Evolutionary conservation across 1,140 invertebrate species (phyloP).

Genomic region (Acyrthosiphon pisum): DNA sequence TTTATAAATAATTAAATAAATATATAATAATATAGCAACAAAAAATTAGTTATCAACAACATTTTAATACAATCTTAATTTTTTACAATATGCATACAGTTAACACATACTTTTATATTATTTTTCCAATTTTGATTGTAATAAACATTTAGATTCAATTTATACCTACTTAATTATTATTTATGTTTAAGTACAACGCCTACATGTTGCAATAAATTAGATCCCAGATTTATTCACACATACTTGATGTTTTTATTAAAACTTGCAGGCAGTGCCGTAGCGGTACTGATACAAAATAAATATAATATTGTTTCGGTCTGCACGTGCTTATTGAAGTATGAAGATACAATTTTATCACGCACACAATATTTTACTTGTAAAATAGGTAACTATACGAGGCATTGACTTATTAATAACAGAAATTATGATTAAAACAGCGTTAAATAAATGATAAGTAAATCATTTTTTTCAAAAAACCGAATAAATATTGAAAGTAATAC

Average conservation of each 20-base stretch:
- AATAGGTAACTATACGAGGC: background rate
- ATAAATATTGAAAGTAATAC: no score
- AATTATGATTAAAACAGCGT: background rate
- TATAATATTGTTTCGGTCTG: background rate
- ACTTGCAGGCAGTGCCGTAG: background rate
- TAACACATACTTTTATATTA: background rate
- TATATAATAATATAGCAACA: background rate
- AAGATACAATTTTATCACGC: background rate
- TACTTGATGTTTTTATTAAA: background rate
- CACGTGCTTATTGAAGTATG: background rate
- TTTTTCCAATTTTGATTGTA: background rate
- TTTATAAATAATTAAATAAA: background rate
- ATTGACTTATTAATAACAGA: background rate
- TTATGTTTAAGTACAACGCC: background rate
- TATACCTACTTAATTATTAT: background rate
- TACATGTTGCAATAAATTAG: background rate
- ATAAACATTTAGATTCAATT: background rate
- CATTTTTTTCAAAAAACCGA: no score
- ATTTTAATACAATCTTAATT: background rate
- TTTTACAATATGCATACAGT: background rate
- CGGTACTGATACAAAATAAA: background rate
- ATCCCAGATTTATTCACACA: background rate
- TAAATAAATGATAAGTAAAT: no score
- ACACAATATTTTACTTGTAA: background rate
- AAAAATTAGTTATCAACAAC: background rate